Evolutionary conservation across 2,888 invertebrate species (phyloP).

Genomic region (Megalurothrips usitatus): DNA sequence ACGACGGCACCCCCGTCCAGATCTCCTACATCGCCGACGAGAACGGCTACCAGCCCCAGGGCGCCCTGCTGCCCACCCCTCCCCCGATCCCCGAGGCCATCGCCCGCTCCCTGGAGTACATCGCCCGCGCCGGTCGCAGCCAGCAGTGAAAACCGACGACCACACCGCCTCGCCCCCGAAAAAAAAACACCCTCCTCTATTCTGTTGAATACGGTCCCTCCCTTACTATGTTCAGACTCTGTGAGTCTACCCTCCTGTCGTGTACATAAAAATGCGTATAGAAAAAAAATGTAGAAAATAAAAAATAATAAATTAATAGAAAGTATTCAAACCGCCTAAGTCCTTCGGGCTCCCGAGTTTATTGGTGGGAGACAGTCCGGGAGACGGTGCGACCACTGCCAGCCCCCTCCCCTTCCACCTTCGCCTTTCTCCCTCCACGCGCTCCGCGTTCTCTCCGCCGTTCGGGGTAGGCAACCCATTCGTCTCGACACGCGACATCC

Average conservation of each 20-base stretch:
- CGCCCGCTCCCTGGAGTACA: slow-evolving; percentile 37
- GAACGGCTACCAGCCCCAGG: slow-evolving; percentile 45
- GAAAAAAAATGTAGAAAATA: background rate
- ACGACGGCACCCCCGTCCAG: slow-evolving; percentile 61
- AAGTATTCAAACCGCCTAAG: no score
- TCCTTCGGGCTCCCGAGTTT: no score
- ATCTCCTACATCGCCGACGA: slow-evolving; percentile 66
- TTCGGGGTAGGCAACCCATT: no score
- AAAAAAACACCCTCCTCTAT: background rate
- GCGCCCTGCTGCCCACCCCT: slow-evolving; percentile 38
- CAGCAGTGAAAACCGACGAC: slow-evolving; percentile 42
- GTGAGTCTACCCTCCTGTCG: background rate
- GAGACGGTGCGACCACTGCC: no score
- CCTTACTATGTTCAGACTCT: background rate
- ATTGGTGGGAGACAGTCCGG: no score
- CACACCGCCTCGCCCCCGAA: no score
- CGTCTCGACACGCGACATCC: no score
- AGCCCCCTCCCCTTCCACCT: no score
- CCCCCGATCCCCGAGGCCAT: slow-evolving; percentile 39
- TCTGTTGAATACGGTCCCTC: background rate
- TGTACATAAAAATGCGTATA: background rate
- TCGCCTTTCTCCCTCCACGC: no score
- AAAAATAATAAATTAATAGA: background rate
- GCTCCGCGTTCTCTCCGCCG: no score
- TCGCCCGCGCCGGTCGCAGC: slow-evolving; percentile 45